Evolutionary conservation across 2,888 invertebrate genomes (phyloP).

Genomic region (Sympetrum striolatum): DNA sequence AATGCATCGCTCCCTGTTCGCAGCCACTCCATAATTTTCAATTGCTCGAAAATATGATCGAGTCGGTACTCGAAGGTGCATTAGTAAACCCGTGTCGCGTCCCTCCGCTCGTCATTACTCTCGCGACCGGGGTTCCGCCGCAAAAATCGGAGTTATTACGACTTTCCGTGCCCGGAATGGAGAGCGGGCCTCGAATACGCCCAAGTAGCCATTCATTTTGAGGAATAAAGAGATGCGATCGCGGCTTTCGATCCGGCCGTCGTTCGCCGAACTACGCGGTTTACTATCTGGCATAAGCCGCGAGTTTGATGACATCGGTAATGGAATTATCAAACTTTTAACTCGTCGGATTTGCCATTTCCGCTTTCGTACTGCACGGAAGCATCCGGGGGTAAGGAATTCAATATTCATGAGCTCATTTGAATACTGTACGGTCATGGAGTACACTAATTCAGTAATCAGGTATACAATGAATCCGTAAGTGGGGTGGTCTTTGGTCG

Average conservation of each 20-base stretch:
- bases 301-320: background rate
- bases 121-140: background rate
- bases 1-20: background rate
- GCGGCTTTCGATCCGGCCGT: background rate
- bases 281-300: background rate
- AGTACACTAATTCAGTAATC: conserved; percentile 30
- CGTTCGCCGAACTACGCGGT: background rate
- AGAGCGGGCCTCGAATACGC: background rate
- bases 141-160: background rate
- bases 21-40: background rate
- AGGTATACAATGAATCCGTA: conserved; percentile 36
- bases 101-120: background rate
- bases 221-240: background rate
- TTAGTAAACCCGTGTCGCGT: background rate
- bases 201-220: background rate
- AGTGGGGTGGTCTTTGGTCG: background rate
- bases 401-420: conserved; percentile 41
- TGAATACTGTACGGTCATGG: conserved; percentile 11
- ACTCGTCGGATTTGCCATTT: background rate
- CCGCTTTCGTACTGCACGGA: background rate
- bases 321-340: conserved; percentile 11
- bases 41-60: background rate
- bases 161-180: background rate
- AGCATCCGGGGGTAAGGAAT: background rate
- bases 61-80: background rate